Evolutionary conservation across 2,888 invertebrate species (phyloP).

Genomic region (Eristalinus aeneus): DNA sequence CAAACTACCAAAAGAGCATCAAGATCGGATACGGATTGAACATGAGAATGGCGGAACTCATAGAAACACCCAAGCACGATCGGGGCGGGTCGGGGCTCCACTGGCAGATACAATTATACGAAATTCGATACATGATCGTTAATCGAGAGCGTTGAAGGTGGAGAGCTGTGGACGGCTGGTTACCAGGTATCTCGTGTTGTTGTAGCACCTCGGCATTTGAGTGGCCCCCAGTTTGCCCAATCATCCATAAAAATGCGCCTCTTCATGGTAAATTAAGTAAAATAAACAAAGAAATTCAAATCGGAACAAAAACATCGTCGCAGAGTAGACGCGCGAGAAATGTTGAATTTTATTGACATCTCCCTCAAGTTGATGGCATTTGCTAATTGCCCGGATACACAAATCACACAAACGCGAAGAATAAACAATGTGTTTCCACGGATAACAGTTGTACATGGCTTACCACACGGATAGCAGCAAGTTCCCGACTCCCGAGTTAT

Average conservation of each 20-base stretch:
- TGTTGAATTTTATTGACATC: conserved; percentile 16
- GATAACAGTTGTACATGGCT: neutral
- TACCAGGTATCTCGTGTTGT: conserved; percentile 13
- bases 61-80: conserved; percentile 6
- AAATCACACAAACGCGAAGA: conserved; percentile 9
- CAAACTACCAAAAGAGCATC: conserved; percentile 31
- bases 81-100: conserved; percentile 30
- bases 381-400: conserved; percentile 24
- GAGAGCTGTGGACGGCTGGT: neutral
- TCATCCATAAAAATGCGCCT: conserved; percentile 21
- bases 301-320: neutral
- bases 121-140: conserved; percentile 38
- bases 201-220: neutral
- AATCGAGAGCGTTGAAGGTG: neutral
- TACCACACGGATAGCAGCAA: neutral
- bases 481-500: neutral
- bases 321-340: neutral
- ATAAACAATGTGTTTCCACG: conserved; percentile 23
- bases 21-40: conserved; percentile 21
- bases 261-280: conserved; percentile 11
- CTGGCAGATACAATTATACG: conserved; percentile 29
- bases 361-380: neutral
- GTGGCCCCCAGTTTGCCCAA: conserved; percentile 8
- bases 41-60: neutral
- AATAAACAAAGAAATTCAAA: neutral